Conservation (phyloP, 2,797 vertebrate species). For the Crossoptilon crossoptilon region DNA sequence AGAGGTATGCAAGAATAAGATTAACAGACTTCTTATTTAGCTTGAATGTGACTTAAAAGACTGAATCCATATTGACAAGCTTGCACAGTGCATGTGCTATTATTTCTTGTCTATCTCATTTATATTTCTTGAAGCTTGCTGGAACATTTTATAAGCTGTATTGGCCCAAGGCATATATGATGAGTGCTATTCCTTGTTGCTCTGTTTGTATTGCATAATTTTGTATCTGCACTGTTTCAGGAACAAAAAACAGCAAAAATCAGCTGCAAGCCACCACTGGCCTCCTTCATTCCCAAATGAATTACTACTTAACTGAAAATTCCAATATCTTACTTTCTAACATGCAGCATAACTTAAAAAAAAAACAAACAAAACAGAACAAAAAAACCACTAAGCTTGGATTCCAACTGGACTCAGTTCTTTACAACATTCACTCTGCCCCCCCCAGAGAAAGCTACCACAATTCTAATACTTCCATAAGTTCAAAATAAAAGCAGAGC, state of each 20-base stretch:
- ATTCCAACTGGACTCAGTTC: background rate
- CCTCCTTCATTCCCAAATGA: constrained; percentile 13
- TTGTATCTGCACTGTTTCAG: background rate
- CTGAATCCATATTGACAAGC: background rate
- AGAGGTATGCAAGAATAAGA: constrained; percentile 30
- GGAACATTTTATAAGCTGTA: constrained; percentile 16
- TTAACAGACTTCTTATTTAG: constrained; percentile 36
- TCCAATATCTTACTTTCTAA: background rate
- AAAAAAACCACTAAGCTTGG: background rate
- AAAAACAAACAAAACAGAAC: background rate
- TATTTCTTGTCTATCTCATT: constrained; percentile 5
- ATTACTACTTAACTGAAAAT: constrained; percentile 28
- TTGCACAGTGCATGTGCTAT: background rate
- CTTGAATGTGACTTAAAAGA: background rate
- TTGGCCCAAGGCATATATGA: background rate
- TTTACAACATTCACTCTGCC: background rate
- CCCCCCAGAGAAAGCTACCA: background rate
- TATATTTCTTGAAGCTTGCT: background rate
- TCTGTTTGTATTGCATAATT: background rate
- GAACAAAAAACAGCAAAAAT: constrained; percentile 4
- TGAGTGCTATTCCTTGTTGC: background rate
- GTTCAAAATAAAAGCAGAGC: constrained; percentile 43
- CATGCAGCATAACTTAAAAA: background rate
- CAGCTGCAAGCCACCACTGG: background rate
- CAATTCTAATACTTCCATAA: constrained; percentile 12